Evolutionary conservation across 2,888 invertebrate genomes (phyloP).

Genomic region (Tiliacea citrago): DNA sequence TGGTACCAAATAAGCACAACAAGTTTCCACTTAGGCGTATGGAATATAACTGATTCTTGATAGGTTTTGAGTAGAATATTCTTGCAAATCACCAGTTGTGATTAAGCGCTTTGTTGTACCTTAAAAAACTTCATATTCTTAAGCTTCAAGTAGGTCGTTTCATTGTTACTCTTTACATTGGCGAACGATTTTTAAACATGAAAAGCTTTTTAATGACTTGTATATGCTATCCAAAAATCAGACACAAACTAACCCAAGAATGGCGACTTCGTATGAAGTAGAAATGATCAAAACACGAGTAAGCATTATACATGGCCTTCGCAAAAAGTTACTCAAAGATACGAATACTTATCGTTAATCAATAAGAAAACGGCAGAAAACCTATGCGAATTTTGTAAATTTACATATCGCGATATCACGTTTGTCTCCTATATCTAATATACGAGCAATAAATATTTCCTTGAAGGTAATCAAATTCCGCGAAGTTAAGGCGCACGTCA

Average conservation of each 20-base stretch:
- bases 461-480: conserved; percentile 35
- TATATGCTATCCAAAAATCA: conserved; percentile 38
- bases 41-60: conserved; percentile 38
- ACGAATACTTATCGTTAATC: conserved; percentile 46
- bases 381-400: conserved; percentile 69
- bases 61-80: conserved; percentile 45
- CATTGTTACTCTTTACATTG: conserved; percentile 36
- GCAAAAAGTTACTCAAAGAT: conserved; percentile 36
- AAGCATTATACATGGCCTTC: conserved; percentile 40
- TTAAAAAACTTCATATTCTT: conserved; percentile 49
- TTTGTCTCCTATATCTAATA: conserved; percentile 66
- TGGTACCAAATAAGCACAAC: conserved; percentile 11
- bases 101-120: conserved; percentile 60
- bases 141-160: conserved; percentile 44
- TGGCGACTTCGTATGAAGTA: conserved; percentile 24
- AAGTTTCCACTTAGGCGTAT: conserved; percentile 46
- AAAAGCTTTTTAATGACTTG: conserved; percentile 31
- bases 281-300: conserved; percentile 36
- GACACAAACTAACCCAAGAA: conserved; percentile 46
- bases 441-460: conserved; percentile 59
- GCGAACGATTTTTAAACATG: conserved; percentile 37
- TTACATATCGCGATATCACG: conserved; percentile 79
- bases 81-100: conserved; percentile 75
- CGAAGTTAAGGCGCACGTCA: conserved; percentile 31
- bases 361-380: conserved; percentile 57